Evolutionary conservation across 2,113 vertebrate species (phyloP).

Genomic region (Oxyruncus cristatus): DNA sequence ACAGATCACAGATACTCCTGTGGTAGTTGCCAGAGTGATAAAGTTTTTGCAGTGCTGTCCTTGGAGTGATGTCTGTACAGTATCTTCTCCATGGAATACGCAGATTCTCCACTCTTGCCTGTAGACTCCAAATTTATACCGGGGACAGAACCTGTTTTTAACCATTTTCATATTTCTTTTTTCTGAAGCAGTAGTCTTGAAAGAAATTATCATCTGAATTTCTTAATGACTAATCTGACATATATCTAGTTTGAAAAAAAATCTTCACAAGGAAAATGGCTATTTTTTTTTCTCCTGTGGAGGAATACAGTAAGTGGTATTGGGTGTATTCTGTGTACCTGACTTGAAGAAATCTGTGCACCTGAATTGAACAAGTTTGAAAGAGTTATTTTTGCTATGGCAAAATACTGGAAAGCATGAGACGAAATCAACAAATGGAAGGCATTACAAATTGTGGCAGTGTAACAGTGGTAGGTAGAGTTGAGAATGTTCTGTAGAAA

Average conservation of each 20-base stretch:
- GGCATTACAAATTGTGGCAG: background rate
- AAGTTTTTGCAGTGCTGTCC: background rate
- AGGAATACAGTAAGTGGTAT: background rate
- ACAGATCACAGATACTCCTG: background rate
- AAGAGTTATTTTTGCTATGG: background rate
- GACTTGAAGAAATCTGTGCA: background rate
- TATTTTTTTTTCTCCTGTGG: background rate
- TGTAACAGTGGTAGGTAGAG: background rate
- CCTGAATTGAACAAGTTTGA: background rate
- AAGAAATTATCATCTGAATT: background rate
- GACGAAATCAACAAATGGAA: background rate
- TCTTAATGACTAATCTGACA: background rate
- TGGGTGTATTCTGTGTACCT: background rate
- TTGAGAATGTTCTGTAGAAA: background rate
- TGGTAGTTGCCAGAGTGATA: background rate
- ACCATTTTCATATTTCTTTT: background rate
- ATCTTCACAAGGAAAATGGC: background rate
- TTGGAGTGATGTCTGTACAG: background rate
- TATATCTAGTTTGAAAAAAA: background rate
- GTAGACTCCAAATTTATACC: background rate
- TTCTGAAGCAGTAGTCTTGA: background rate
- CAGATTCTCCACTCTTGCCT: background rate
- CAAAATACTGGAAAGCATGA: background rate
- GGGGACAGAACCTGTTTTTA: background rate
- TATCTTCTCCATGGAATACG: background rate